Base-by-base conservation (phyloP, 2,797 vertebrate genomes). In the Microctenopoma stevenorrisi region DNA sequence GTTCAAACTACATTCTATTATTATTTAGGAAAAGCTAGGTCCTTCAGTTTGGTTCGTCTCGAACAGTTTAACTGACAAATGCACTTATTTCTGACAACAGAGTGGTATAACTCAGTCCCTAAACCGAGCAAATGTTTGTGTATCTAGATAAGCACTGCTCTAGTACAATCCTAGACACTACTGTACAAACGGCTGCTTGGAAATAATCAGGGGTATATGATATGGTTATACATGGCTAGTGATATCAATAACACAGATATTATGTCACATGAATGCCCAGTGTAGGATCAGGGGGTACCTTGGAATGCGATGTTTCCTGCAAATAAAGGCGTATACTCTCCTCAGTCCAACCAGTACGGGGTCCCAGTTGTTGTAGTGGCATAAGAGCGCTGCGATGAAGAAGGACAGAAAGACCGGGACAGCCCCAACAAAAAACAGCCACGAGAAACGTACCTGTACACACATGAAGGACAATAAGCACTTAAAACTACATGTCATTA, bases 331-430 rank as follows among this genome's bases (percentile, higher is more conserved):
- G 78, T 98, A 98, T 50, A 97, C 80, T 89, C 97, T 95, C 88
- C 97, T 94, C 72, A 99, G 92, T 9, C 94, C 96, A 60, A 98
- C 95, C 94, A 97, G 96, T 59, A 97, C 97, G 2, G 97, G 97
- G 91, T 98, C 97, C 97, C 97, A 99, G 93, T 99, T 99, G 93
- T 98, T 99, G 92, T 98, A 98, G 91, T 99, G 97, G 83, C 96
- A 97, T 40, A 99, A 78, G 0, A 98, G 93, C 18, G 97, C 93
- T 46, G 90, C 96, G 68, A 97, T 96, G 91, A 98, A 97, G 91
- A 98, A 99, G 33, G 96, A 96, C 82, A 98, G 94, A 90, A 99
- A 98, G 46, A 99, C 96, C 11, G 97, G 97, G 15, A 98, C 82
- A 0, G 96, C 96, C 1, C 97, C 97, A 22, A 94, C 96, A 82